Base-by-base conservation (phyloP, 1,140 invertebrate species). In the Bombus cullumanus region DNA sequence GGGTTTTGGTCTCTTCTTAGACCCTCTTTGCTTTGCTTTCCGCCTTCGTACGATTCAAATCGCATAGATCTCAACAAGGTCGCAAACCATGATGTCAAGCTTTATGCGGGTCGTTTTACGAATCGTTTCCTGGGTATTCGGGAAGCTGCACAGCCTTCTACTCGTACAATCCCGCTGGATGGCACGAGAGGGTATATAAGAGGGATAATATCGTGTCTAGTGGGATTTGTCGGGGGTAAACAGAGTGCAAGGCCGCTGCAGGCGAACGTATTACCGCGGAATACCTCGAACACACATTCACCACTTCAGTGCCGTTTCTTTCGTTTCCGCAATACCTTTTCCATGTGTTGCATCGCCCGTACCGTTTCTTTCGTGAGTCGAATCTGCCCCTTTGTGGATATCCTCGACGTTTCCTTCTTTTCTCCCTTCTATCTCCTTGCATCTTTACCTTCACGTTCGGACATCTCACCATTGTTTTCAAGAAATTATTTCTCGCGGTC, bases 181-280 rank as follows among this genome's bases (percentile, higher is more conserved):
- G 82, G 75, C 62, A 75, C 64, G 78, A 47, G 82, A 87, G 62
- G 88, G 88, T 90, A 81, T 90, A 90, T 88, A 90, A 90, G 88
- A 85, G 88, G 86, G 86, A 91, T 91, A 91, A 90, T 91, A 91
- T 90, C 91, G 75, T 88, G 90, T 91, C 88, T 91, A 86, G 90
- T 88, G 88, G 90, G 91, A 91, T 91, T 91, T 91, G 88, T 91
- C 82, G 74, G 88, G 66, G 86, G 90, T 91, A 91, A 91, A 91
- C 88, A 91, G 87, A 91, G 87, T 88, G 88, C 86, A 86, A 76
- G 81, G 82, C 68, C 68, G 89, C 80, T 90, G 90, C 87, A 91
- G 90, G 86, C 80, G 89, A 91, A 91, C 87, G 90, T 91, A 91
- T 91, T 86, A 89, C 85, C 87, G 77, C 37, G 31, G 72, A 87